These are phyloP conservation scores for Sylvia atricapilla DNA, from an alignment of 2,113 vertebrate species.

Conservation along the genomic window DNA sequence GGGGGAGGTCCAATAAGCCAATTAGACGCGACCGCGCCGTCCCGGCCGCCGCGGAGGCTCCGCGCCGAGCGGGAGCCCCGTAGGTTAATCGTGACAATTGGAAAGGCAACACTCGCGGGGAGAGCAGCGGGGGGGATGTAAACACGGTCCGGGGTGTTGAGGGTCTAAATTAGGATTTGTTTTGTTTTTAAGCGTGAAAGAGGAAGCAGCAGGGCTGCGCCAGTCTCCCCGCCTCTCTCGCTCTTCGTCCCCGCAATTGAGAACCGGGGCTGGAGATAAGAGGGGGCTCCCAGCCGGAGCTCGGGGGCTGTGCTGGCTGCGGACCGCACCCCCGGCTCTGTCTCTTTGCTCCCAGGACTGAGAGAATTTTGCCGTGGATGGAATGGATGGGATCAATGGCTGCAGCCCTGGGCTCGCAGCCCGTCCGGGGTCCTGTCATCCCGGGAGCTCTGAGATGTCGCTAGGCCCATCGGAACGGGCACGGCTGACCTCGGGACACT, in stretches of 20 bases:
- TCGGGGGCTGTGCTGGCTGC: not conserved
- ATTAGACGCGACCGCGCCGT: conserved; percentile 6
- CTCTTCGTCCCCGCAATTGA: not conserved
- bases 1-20: not conserved
- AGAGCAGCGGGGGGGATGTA: conserved; percentile 45
- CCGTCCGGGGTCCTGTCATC: not conserved
- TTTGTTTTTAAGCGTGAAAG: conserved; percentile 47
- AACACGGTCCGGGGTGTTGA: conserved; percentile 18
- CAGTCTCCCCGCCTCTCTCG: not conserved
- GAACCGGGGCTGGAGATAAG: not conserved
- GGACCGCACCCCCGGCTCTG: not conserved
- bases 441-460: not conserved
- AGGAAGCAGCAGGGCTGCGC: conserved; percentile 18
- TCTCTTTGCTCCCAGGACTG: not conserved
- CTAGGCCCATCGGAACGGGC: not conserved
- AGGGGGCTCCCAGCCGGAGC: not conserved
- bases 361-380: not conserved
- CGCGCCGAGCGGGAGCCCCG: not conserved
- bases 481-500: not conserved
- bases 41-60: conserved; percentile 14
- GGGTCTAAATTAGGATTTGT: conserved; percentile 40
- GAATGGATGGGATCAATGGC: not conserved
- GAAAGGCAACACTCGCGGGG: not conserved
- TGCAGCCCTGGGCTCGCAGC: not conserved
- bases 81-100: conserved; percentile 42